phyloP scores from a whole-genome alignment of 2,888 invertebrate species.

The Pollenia amentaria region DNA sequence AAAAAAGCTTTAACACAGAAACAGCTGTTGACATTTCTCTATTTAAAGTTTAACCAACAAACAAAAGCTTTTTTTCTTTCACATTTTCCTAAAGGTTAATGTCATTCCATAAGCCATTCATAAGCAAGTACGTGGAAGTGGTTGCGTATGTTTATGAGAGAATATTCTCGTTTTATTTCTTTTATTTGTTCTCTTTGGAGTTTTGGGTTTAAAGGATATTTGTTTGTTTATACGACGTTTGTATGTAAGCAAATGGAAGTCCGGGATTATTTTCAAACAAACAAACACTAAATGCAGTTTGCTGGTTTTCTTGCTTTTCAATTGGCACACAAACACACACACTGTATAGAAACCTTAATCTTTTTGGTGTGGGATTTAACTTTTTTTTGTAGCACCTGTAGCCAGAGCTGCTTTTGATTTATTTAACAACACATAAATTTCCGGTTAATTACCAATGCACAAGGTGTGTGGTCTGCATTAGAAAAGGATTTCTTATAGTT shows the following conservation, averaged over 20 bases:
- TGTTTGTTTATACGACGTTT: background rate
- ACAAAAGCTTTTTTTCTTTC: conserved; percentile 53
- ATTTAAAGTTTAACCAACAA: background rate
- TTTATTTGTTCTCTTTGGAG: background rate
- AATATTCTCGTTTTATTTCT: background rate
- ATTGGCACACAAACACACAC: background rate
- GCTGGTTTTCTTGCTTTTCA: background rate
- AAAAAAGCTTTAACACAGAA: conserved; percentile 64
- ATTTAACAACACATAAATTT: conserved; percentile 37
- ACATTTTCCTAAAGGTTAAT: conserved; percentile 66
- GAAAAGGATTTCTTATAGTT: background rate
- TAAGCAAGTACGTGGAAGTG: background rate
- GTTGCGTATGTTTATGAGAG: background rate
- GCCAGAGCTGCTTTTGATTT: conserved; percentile 58
- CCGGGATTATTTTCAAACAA: conserved; percentile 30
- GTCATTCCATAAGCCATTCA: conserved; percentile 61
- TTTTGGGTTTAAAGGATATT: background rate
- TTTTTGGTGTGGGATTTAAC: conserved; percentile 12
- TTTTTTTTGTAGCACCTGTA: background rate
- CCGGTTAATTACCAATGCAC: conserved; percentile 23
- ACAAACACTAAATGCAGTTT: conserved; percentile 34
- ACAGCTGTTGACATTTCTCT: conserved; percentile 58
- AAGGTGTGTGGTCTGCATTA: background rate
- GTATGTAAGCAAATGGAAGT: conserved; percentile 31
- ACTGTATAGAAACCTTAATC: conserved; percentile 6